These are phyloP conservation scores for Fringilla coelebs DNA, from an alignment of 2,797 vertebrate species.

Conservation along the genomic window DNA sequence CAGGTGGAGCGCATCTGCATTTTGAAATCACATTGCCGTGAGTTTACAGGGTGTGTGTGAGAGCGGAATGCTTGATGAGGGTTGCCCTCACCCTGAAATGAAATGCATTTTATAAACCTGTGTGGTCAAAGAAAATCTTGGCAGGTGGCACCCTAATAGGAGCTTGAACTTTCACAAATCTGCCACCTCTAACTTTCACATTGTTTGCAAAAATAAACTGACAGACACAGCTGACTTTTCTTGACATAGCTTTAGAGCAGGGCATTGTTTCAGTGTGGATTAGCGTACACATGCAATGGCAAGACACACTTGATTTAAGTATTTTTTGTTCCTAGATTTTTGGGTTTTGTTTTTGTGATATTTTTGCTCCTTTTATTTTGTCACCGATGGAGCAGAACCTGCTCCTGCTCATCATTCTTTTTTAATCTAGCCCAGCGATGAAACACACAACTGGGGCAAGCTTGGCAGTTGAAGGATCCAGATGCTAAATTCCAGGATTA, in stretches of 20 bases:
- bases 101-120: conserved; percentile 49
- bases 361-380: not conserved
- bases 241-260: not conserved
- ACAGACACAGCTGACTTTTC: not conserved
- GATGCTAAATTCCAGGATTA: conserved; percentile 81
- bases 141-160: conserved; percentile 57
- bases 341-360: not conserved
- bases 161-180: conserved; percentile 24
- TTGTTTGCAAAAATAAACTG: not conserved
- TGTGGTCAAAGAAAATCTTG: conserved; percentile 40
- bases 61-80: conserved; percentile 6
- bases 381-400: conserved; percentile 61
- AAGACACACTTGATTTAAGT: conserved; percentile 20
- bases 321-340: not conserved
- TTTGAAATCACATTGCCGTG: conserved; percentile 23
- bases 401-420: conserved; percentile 70
- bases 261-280: conserved; percentile 29
- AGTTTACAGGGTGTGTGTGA: not conserved
- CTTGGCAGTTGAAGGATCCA: conserved; percentile 79
- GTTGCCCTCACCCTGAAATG: conserved; percentile 29
- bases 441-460: conserved; percentile 69
- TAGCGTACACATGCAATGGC: conserved; percentile 7
- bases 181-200: not conserved
- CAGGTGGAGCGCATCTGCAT: conserved; percentile 25
- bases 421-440: conserved; percentile 73